Evolutionary conservation across 2,888 invertebrate genomes (phyloP).

Genomic region (Diarsia rubi): DNA sequence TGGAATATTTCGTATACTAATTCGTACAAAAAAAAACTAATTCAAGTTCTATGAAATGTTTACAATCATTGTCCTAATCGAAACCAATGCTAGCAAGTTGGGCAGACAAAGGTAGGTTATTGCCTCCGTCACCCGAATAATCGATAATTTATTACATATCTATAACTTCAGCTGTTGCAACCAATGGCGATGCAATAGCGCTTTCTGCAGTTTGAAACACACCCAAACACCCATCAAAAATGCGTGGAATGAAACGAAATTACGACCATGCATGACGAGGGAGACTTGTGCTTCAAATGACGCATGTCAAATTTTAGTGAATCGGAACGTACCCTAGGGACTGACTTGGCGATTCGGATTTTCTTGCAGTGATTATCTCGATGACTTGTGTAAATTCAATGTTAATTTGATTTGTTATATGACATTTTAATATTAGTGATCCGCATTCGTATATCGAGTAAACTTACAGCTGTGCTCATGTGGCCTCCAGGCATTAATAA

Average conservation of each 20-base stretch:
- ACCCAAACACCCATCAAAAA: background rate
- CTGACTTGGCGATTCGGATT: slow-evolving; percentile 73
- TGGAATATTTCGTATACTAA: background rate
- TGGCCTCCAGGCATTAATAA: slow-evolving; percentile 72
- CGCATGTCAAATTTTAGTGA: slow-evolving; percentile 74
- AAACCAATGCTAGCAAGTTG: background rate
- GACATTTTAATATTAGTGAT: slow-evolving; percentile 74
- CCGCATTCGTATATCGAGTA: slow-evolving; percentile 59
- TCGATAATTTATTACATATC: slow-evolving; percentile 45
- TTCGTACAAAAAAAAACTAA: background rate
- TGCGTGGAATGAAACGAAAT: slow-evolving; percentile 48
- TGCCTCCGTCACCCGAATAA: slow-evolving; percentile 27
- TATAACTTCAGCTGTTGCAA: slow-evolving; percentile 43
- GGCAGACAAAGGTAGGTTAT: slow-evolving; percentile 16
- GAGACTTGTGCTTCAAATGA: slow-evolving; percentile 55
- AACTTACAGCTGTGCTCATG: slow-evolving; percentile 73
- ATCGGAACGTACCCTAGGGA: slow-evolving; percentile 77
- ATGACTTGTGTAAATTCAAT: slow-evolving; percentile 89
- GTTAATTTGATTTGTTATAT: slow-evolving; percentile 77
- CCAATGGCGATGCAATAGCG: slow-evolving; percentile 41
- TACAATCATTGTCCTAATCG: background rate
- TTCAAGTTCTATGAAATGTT: background rate
- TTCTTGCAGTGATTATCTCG: slow-evolving; percentile 73
- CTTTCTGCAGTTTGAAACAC: slow-evolving; percentile 44
- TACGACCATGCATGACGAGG: slow-evolving; percentile 12